Base-by-base conservation (phyloP, 2,113 vertebrate species). In the Ceyx margarethae region DNA sequence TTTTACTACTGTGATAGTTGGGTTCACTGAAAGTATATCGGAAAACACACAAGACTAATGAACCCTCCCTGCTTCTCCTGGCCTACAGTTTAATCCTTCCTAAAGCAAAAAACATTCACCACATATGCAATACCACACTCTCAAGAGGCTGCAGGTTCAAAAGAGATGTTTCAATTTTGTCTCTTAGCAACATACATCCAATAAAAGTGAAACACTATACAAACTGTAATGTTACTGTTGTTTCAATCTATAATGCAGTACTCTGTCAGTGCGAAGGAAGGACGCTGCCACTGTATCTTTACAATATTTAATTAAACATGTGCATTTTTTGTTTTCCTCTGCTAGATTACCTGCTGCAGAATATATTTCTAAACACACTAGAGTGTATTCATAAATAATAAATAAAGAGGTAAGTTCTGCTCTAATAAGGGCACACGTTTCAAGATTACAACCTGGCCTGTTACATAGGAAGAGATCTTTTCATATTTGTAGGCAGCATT, bases 141-240 rank as follows among this genome's bases (percentile, higher is more conserved):
- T 81, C 51, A 42, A 87, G 87, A 92, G 81, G 62, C 46, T 87
- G 89, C 84, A 85, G 75, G 58, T 95, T 95, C 89, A 91, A 94
- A 93, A 92, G 81, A 93, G 81, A 87, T 7, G 3, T 94, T 94
- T 95, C 89, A 87, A 53, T 93, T 96, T 93, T 87, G 95, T 95
- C 91, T 95, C 96, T 96, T 96, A 95, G 94, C 95, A 94, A 96
- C 92, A 94, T 69, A 77, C 46, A 82, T 89, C 64, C 83, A 93
- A 37, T 54, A 91, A 84, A 69, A 93, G 75, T 64, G 89, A 77
- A 89, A 91, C 56, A 57, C 71, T 45, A 51, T 15, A 87, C 62
- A 64, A 94, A 94, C 75, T 67, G 71, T 67, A 80, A 69, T 87
- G 29, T 90, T 89, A 81, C 18, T 75, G 78, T 90, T 71, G 72